phyloP scores from a whole-genome alignment of 2,888 invertebrate species.

The Escarpia spicata region DNA sequence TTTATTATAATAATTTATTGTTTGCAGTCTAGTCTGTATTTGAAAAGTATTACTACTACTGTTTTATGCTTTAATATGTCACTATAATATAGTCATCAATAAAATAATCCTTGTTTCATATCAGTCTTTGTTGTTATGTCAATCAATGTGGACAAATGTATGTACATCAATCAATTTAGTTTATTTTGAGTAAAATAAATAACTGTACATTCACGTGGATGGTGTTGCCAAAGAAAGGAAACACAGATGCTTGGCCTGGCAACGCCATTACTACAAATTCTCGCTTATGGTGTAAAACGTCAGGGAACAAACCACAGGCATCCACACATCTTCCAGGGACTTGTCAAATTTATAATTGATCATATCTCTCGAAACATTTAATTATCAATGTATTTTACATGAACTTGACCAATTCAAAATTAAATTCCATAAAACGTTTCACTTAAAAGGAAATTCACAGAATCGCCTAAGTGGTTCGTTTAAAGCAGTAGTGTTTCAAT shows the following conservation, averaged over 20 bases:
- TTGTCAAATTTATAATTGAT: too few relatives aligned
- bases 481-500: not conserved
- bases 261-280: not conserved
- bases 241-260: not conserved
- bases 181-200: slow-evolving; percentile 16
- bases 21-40: not conserved
- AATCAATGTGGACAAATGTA: not conserved
- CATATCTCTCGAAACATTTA: too few relatives aligned
- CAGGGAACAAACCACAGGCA: not conserved
- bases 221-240: not conserved
- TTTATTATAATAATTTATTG: not conserved
- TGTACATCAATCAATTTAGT: slow-evolving; percentile 13
- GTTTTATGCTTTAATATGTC: not conserved
- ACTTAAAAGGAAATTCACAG: not conserved
- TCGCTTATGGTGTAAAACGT: not conserved
- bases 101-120: not conserved
- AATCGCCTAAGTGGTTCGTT: not conserved
- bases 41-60: not conserved
- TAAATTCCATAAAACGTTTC: not conserved
- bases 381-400: not conserved
- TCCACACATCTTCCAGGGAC: not conserved
- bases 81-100: not conserved
- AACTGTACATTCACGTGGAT: slow-evolving; percentile 12
- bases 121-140: not conserved
- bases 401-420: not conserved